phyloP scores from a whole-genome alignment of 2,888 invertebrate species.

The Coecobrya sp. region DNA sequence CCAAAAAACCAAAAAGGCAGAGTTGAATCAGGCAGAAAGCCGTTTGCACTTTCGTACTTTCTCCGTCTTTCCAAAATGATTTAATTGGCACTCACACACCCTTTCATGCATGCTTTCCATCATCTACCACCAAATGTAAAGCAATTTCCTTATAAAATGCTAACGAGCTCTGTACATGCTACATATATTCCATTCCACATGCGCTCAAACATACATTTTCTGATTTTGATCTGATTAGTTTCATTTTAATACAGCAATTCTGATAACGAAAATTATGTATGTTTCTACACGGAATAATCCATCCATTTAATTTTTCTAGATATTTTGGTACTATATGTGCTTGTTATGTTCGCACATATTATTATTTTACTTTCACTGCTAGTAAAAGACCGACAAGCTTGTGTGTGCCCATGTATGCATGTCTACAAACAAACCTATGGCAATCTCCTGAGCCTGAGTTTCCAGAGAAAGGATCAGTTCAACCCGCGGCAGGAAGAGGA shows the following conservation, averaged over 20 bases:
- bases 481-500: not conserved
- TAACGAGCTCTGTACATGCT: constrained; percentile 17
- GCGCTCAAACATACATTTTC: not conserved
- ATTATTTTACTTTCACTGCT: not conserved
- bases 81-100: constrained; percentile 73
- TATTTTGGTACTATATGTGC: not conserved
- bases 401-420: not conserved
- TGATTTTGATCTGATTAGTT: not conserved
- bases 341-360: not conserved
- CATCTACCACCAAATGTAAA: constrained; percentile 23
- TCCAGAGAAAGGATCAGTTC: constrained; percentile 1
- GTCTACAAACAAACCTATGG: not conserved
- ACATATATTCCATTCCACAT: not conserved
- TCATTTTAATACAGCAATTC: not conserved
- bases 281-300: not conserved
- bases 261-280: not conserved
- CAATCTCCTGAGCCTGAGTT: not conserved
- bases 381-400: not conserved
- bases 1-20: constrained; percentile 46
- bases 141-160: constrained; percentile 30
- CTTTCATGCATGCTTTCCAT: constrained; percentile 50
- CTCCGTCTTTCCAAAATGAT: constrained; percentile 20
- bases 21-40: not conserved
- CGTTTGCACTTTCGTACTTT: constrained; percentile 21
- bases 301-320: not conserved